Conservation (phyloP, 2,113 vertebrate species). For the Leptocoma aspasia region DNA sequence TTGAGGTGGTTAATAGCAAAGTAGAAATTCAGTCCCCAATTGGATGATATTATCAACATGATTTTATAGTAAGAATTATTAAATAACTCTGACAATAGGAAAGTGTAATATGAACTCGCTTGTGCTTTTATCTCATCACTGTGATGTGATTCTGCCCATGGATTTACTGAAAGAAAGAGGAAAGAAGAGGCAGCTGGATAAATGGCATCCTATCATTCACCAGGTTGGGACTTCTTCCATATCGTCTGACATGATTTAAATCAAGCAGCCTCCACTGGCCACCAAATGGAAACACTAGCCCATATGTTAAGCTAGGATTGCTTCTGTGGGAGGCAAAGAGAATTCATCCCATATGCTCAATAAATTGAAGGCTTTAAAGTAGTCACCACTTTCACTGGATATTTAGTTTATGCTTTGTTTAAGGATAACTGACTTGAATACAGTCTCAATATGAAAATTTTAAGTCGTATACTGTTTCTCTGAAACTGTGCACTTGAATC, state of each 20-base stretch:
- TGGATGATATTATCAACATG: neutral
- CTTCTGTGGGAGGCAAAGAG: neutral
- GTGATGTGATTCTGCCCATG: neutral
- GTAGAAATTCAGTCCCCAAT: neutral
- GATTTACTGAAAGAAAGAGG: neutral
- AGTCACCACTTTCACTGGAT: neutral
- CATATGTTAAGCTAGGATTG: neutral
- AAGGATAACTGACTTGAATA: neutral
- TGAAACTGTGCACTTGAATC: neutral
- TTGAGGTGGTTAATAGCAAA: neutral
- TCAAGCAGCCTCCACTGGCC: neutral
- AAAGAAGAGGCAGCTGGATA: neutral
- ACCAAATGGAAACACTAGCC: neutral
- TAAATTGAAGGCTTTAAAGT: conserved; percentile 2
- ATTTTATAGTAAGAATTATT: neutral
- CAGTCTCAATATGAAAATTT: neutral
- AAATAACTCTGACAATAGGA: neutral
- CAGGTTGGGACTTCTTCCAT: neutral
- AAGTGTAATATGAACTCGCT: neutral
- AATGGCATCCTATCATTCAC: neutral
- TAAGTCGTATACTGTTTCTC: neutral
- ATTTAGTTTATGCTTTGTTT: neutral
- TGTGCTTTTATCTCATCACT: neutral
- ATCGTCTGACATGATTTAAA: neutral
- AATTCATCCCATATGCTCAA: neutral